Evolutionary conservation across 53 echinoderm and acorn worm species (phyloP).

Genomic region (Astropecten irregularis): DNA sequence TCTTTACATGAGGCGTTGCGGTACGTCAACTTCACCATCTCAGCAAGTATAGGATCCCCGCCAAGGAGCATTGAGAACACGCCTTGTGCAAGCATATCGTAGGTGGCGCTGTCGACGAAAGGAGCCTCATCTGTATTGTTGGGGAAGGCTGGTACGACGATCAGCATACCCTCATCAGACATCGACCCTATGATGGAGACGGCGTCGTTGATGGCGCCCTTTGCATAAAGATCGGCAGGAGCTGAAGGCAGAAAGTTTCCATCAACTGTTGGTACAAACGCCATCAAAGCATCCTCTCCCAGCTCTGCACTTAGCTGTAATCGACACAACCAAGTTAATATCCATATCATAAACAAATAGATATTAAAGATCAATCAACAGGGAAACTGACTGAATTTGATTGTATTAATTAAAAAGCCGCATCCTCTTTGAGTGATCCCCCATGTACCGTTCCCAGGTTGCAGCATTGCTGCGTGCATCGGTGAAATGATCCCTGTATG

Average conservation of each 20-base stretch:
- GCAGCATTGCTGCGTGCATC: too few species aligned
- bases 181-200: conserved; percentile 6
- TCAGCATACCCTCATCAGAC: conserved; percentile 29
- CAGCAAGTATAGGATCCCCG: not conserved
- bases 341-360: too few species aligned
- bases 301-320: too few species aligned
- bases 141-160: not conserved
- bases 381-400: too few species aligned
- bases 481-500: too few species aligned
- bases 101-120: conserved; percentile 3
- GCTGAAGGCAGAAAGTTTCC: conserved; percentile 23
- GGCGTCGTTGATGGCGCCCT: conserved; percentile 54
- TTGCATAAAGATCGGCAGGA: conserved; percentile 12
- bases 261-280: conserved; percentile 22
- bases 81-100: not conserved
- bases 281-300: too few species aligned
- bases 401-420: too few species aligned
- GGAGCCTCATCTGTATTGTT: conserved; percentile 34
- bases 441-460: too few species aligned
- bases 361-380: too few species aligned
- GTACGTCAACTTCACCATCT: conserved; percentile 34
- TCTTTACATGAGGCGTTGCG: not conserved
- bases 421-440: too few species aligned
- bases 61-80: too few species aligned
- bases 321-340: too few species aligned